phyloP scores from a whole-genome alignment of 2,113 vertebrate genomes.

The Hippocampus zosterae region DNA sequence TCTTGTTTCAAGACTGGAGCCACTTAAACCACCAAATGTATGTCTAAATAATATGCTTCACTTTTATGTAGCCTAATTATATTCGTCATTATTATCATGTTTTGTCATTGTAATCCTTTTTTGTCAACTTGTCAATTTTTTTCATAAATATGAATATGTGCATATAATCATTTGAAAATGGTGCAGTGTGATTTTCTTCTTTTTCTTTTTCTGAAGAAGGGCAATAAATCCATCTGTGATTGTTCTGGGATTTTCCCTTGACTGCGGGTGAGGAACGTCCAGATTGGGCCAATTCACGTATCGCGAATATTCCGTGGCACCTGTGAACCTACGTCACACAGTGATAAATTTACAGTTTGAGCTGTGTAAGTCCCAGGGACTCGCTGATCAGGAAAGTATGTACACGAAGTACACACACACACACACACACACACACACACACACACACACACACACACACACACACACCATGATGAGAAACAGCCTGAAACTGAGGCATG shows the following conservation, averaged over 20 bases:
- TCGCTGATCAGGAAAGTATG: too few relatives aligned
- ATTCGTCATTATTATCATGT: conserved; percentile 32
- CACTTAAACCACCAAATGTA: background rate
- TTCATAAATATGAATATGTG: conserved; percentile 46
- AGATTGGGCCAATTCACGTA: too few relatives aligned
- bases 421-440: too few relatives aligned
- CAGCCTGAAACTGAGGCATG: too few relatives aligned
- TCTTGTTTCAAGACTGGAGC: background rate
- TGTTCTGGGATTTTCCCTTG: background rate
- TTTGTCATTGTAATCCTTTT: conserved; percentile 18
- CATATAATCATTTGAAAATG: conserved; percentile 35
- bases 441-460: too few relatives aligned
- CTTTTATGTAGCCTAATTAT: conserved; percentile 32
- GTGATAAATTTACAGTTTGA: too few relatives aligned
- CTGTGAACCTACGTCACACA: too few relatives aligned
- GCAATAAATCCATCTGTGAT: background rate
- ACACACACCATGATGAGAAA: too few relatives aligned
- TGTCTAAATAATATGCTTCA: conserved; percentile 8
- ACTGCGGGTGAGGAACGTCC: too few relatives aligned
- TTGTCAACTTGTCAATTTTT: conserved; percentile 42
- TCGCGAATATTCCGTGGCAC: too few relatives aligned
- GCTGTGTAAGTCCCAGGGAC: too few relatives aligned
- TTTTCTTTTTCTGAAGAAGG: background rate
- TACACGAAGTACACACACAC: too few relatives aligned
- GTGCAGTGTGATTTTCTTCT: conserved; percentile 8